Base-by-base conservation (phyloP, 2,888 invertebrate genomes). In the Calliopum simillimum region DNA sequence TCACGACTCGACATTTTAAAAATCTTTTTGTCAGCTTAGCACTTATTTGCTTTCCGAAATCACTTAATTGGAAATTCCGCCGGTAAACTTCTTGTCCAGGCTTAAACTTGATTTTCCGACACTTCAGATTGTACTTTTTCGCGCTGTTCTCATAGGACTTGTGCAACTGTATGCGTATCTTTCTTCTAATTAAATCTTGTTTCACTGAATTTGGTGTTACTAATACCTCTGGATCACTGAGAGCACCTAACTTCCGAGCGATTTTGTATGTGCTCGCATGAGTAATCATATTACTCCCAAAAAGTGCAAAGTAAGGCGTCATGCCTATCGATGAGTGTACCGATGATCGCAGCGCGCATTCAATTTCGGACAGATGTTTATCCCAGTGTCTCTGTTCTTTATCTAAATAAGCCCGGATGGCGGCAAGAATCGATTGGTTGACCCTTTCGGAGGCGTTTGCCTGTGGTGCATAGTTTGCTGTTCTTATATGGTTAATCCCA, bases 1-100 rank as follows among this genome's bases (percentile, higher is more conserved):
- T 16, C 3, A 53, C 53, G 4, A 16, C 19, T 16, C 53, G 2
- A 19, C 53, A 53, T 12, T n/a, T n/a, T 8, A 55, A 55, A 21
- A 55, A 55, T 2, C 12, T 55, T 55, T 55, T 55, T 12, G 12
- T 19, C 2, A 55, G n/a, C 21, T 55, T 21, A 4, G 55, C 55
- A 21, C 21, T 55, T 12, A 19, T 55, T 8, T 65, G 51, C 4
- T 65, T 65, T 6, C 25, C n/a, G n/a, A 47, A 19, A 25, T 65
- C 53, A 53, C 53, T 65, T 25, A 51, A 41, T 8, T 21, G 21
- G 33, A 65, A 65, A 21, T 43, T 65, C 4, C 47, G 11, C 2
- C 51, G 41, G 41, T 23, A 53, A 14, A 65, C 47, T n/a, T 53
- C 53, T 53, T 65, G 53, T 2, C 53, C 53, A n/a, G 64, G 53